Evolutionary conservation across 1,140 invertebrate species (phyloP).

Genomic region (Drosophila micromelanica): DNA sequence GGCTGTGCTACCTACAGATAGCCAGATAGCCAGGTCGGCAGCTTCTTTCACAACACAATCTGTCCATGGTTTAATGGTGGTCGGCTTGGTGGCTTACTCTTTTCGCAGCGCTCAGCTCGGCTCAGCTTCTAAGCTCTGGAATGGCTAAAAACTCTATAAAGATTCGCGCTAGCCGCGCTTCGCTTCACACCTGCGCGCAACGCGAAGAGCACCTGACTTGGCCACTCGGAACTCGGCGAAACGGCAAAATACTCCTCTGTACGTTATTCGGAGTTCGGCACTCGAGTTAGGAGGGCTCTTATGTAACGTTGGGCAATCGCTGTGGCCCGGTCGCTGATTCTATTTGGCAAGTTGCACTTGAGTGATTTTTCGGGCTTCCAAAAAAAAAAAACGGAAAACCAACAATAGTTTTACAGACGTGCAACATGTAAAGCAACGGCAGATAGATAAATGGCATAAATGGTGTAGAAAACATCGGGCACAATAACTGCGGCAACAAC

Average conservation of each 20-base stretch:
- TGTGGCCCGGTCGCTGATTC: slow-evolving; percentile 56
- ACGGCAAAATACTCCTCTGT: background rate
- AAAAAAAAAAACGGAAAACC: slow-evolving; percentile 66
- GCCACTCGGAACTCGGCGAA: background rate
- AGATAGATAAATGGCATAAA: slow-evolving; percentile 69
- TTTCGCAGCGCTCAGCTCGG: background rate
- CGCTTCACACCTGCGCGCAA: slow-evolving; percentile 73
- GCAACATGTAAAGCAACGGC: slow-evolving; percentile 71
- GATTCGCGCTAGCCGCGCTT: slow-evolving; percentile 71
- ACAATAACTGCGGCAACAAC: slow-evolving; percentile 36
- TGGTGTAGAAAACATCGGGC: slow-evolving; percentile 66
- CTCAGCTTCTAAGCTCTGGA: slow-evolving; percentile 24
- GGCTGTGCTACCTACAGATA: background rate
- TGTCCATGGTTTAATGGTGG: slow-evolving; percentile 14
- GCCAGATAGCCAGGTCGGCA: background rate
- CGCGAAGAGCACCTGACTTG: slow-evolving; percentile 54
- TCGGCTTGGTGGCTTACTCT: slow-evolving; percentile 6
- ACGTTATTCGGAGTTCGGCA: slow-evolving; percentile 12
- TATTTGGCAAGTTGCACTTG: slow-evolving; percentile 82
- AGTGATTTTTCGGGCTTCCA: slow-evolving; percentile 81
- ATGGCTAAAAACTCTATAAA: slow-evolving; percentile 69
- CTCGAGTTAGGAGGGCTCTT: slow-evolving; percentile 50
- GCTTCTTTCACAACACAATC: slow-evolving; percentile 37
- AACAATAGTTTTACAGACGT: slow-evolving; percentile 67
- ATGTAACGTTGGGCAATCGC: slow-evolving; percentile 77